phyloP scores from a whole-genome alignment of 2,888 invertebrate species.

The Acrobeloides nanus region DNA sequence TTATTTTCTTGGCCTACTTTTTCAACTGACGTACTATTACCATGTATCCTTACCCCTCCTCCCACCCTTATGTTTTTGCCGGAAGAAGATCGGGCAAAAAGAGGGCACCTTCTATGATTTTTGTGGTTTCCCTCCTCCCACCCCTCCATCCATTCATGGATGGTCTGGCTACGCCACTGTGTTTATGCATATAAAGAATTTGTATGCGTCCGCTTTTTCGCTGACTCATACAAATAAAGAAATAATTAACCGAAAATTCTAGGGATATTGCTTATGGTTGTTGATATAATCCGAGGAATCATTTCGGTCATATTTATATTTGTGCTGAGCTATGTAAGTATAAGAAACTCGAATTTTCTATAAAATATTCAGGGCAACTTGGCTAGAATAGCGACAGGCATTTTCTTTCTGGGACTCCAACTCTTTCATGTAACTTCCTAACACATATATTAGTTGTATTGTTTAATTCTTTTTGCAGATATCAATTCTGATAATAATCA shows the following conservation, averaged over 20 bases:
- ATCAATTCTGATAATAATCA: constrained; percentile 46
- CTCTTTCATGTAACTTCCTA: constrained; percentile 43
- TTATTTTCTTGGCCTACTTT: too few relatives aligned
- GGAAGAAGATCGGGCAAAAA: too few relatives aligned
- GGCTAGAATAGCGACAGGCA: constrained; percentile 51
- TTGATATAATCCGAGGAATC: constrained; percentile 51
- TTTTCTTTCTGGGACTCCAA: constrained; percentile 54
- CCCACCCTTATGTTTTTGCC: too few relatives aligned
- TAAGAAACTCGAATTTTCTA: background rate
- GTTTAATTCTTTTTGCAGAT: constrained; percentile 34
- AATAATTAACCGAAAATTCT: constrained; percentile 41
- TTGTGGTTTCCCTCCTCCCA: too few relatives aligned
- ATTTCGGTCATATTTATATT: constrained; percentile 52
- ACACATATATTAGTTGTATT: constrained; percentile 3
- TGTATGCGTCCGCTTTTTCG: too few relatives aligned
- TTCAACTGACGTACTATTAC: too few relatives aligned
- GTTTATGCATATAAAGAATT: too few relatives aligned
- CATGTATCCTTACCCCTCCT: too few relatives aligned
- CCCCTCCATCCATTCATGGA: too few relatives aligned
- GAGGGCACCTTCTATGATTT: too few relatives aligned
- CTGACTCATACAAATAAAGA: constrained; percentile 4
- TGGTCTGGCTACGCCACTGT: too few relatives aligned
- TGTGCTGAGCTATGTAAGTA: constrained; percentile 41
- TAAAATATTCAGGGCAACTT: constrained; percentile 39
- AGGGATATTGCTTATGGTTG: constrained; percentile 48